Percentiles rank a stretch among this genome's conserved stretches.
Conservation (phyloP, 2,888 invertebrate genomes). For the Athalia rosae region DNA sequence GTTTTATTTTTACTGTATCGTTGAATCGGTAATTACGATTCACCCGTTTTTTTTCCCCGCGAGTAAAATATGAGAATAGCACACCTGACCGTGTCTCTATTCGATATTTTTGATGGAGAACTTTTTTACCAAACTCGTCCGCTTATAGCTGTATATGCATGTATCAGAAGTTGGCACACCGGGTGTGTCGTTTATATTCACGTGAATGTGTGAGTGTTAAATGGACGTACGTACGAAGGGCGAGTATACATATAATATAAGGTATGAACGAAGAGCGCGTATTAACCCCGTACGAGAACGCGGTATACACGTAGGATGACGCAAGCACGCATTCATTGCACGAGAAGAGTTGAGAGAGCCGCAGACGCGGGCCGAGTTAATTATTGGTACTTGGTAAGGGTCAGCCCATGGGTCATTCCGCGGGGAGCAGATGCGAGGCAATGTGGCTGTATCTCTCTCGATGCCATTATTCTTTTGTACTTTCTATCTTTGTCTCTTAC, state of each 20-base stretch:
- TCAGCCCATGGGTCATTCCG: constrained; percentile 65
- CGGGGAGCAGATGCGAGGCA: constrained; percentile 68
- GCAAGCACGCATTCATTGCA: constrained; percentile 40
- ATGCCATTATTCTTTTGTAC: constrained; percentile 10
- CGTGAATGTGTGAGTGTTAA: background rate
- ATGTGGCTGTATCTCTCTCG: constrained; percentile 59
- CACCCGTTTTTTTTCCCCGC: no score
- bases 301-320: constrained; percentile 44
- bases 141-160: background rate
- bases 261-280: constrained; percentile 8
- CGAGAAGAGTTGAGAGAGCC: background rate
- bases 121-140: no score
- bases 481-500: constrained; percentile 38
- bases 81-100: no score
- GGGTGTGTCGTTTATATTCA: background rate
- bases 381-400: constrained; percentile 70
- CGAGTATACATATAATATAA: background rate
- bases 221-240: background rate
- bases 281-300: constrained; percentile 54
- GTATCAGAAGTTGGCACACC: background rate
- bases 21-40: no score
- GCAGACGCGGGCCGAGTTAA: constrained; percentile 62
- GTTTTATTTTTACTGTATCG: no score
- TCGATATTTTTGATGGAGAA: no score
- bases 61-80: no score